Evolutionary conservation across 2,888 invertebrate species (phyloP), one percentile per base, ranked within the genome.

Genomic region (Lasioglossum leucozonium): DNA sequence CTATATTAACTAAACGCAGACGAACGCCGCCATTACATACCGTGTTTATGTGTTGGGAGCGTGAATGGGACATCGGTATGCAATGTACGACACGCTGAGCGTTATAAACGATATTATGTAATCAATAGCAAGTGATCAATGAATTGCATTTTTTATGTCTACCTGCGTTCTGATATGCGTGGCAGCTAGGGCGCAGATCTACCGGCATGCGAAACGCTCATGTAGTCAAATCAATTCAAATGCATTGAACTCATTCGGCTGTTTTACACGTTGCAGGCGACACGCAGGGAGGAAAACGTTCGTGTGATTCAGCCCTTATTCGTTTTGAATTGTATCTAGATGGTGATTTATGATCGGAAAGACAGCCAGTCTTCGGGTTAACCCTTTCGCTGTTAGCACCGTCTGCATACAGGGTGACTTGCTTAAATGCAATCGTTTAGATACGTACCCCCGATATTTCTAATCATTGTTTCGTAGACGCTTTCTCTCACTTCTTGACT

Each of bases 141-240:
- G 37, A 67, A 22, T 67, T 67, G 67, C 37, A 67, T 67, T 67
- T 22, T 37, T 67, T 67, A 67, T 37, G 22, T 22, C 67, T 18
- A 34, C 34, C 37, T 22, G 67, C 37, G 65, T 67, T 22, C 22
- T 37, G 37, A 67, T 67, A 67, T 37, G 65, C 67, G 37, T 34
- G 65, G 67, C 22, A 22, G 34, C 37, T 67, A 62, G 30, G 30
- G n/a, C 2, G 16, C 62, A 62, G 30, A 30, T 30, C 62, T 30
- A 16, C 62, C 26, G 30, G 22, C 67, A 67, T 67, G 67, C 67
- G 22, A 37, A 37, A 37, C 67, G 22, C 10, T 67, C 67, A 22
- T 67, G 67, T 37, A 67, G 67, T 67, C 67, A 67, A 67, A 67
- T 67, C 67, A 67, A 67, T 67, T 67, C 67, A 67, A 67, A 67